phyloP scores from a whole-genome alignment of 2,113 vertebrate genomes.

The Talpa occidentalis region DNA sequence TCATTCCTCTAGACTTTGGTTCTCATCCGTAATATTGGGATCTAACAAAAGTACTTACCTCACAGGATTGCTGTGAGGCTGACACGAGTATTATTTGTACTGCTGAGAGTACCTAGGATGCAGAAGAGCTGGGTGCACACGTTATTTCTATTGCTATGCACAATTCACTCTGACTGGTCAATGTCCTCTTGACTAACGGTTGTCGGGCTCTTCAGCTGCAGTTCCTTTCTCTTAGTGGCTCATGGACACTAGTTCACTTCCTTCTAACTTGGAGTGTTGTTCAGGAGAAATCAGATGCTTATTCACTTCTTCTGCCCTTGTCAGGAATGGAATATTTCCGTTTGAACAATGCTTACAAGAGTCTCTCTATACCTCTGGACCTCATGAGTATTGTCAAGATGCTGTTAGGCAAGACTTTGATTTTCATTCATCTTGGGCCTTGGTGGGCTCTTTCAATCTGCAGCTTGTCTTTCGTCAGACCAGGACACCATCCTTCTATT shows the following conservation, averaged over 20 bases:
- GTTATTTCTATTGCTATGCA: background rate
- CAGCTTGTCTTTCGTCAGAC: background rate
- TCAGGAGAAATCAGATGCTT: background rate
- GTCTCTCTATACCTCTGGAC: background rate
- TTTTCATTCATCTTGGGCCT: background rate
- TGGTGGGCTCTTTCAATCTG: background rate
- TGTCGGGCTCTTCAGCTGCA: background rate
- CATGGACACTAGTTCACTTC: background rate
- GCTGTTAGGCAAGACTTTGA: background rate
- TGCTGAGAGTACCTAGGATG: background rate
- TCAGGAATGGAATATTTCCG: background rate
- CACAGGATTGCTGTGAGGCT: background rate
- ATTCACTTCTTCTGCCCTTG: background rate
- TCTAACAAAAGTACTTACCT: background rate
- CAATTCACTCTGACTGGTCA: background rate
- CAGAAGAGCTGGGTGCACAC: fast-evolving
- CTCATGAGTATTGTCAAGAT: background rate
- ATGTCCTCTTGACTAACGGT: background rate
- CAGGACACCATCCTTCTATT: background rate
- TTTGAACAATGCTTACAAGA: background rate
- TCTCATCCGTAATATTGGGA: background rate
- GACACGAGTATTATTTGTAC: background rate
- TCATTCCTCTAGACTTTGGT: background rate
- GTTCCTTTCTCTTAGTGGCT: background rate
- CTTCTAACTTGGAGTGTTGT: slow-evolving; percentile 1